A percentile compares a stretch with the other conserved stretches of the same genome.
These are phyloP conservation scores for Calidris pugnax DNA, from an alignment of 2,113 vertebrate species.

Conservation along the genomic window DNA sequence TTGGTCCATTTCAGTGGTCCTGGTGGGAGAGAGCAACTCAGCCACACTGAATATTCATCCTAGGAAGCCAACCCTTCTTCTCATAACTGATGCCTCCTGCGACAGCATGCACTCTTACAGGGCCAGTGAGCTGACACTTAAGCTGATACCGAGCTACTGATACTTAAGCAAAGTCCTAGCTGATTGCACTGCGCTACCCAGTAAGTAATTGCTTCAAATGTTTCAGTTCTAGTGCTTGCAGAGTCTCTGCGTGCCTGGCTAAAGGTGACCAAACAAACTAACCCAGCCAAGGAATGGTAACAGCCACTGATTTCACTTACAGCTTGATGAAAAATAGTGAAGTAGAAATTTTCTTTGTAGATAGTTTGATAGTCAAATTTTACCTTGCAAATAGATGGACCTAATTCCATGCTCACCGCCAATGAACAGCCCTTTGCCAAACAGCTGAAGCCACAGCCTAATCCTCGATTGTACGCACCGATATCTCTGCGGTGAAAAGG, in stretches of 20 bases:
- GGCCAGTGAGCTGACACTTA: neutral
- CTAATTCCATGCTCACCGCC: neutral
- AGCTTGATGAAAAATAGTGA: neutral
- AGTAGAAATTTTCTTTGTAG: neutral
- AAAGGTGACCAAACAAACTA: neutral
- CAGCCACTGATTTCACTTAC: neutral
- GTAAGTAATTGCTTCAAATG: neutral
- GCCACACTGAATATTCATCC: neutral
- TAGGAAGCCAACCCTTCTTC: neutral
- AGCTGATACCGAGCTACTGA: neutral
- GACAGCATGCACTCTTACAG: neutral
- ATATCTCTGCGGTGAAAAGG: neutral
- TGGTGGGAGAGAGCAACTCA: neutral
- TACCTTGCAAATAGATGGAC: neutral
- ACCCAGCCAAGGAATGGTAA: neutral
- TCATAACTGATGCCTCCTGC: neutral
- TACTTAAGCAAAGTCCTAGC: neutral
- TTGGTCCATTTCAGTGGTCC: neutral
- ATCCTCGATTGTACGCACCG: neutral
- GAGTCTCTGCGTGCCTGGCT: neutral
- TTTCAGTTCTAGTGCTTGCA: neutral
- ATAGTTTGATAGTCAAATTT: neutral
- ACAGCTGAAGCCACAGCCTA: neutral
- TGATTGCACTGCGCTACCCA: neutral
- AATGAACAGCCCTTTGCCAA: neutral